Base-by-base conservation (phyloP, 2,888 invertebrate species). In the Leptinotarsa peninsularis region DNA sequence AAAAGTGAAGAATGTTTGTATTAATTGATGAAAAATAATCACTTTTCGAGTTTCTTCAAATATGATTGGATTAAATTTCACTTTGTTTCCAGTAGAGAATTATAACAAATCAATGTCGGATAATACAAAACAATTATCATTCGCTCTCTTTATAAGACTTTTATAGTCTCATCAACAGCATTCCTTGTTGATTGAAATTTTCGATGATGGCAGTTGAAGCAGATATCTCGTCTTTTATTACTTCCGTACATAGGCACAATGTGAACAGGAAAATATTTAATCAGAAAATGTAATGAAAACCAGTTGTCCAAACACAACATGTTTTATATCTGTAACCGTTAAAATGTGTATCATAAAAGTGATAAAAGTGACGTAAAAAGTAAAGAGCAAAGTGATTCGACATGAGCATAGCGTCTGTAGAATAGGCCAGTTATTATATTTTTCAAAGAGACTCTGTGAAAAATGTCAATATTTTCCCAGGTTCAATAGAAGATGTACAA, bases 361-460 rank as follows among this genome's bases (percentile, higher is more conserved):
- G 21, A 70, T 70, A 70, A 70, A 56, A 58, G 49, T 56, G 49
- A 43, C 56, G 43, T 70, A 70, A 70, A 70, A 70, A 70, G 58
- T 70, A 17, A 70, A 70, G 49, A 60, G 17, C 0, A 2, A 5
- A 49, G 70, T 49, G 33, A 63, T 63, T 27, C 43, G 33, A 43
- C 63, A 63, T 63, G n/a, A 63, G 17, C 63, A 18, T n/a, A 63
- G 43, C 63, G 33, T 63, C 33, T 7, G 43, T 43, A 63, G n/a
- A 63, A 43, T 63, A 63, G 63, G 5, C 63, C 63, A 33, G 63
- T 63, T 17, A 63, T 0, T 63, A 17, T 13, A 27, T 4, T 10
- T 17, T 1, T 15, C 21, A 4, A 27, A 27, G 23, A 4, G 10
- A 60, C 14, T 23, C 4, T 23, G 43, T 43, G 13, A 10, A 43